Evolutionary conservation across 2,888 invertebrate species (phyloP).

Genomic region (Diogma glabrata): DNA sequence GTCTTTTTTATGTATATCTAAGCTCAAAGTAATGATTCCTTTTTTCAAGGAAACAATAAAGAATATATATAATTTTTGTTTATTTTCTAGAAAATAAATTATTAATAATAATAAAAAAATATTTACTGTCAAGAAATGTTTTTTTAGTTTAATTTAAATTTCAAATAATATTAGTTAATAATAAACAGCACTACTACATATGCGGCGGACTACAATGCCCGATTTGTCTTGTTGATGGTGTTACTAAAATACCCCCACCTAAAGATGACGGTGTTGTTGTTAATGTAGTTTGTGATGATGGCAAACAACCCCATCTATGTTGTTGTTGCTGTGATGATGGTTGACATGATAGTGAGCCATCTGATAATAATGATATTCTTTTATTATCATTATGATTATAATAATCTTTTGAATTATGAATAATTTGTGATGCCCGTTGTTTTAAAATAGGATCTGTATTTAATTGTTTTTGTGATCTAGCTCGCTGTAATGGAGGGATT

Average conservation of each 20-base stretch:
- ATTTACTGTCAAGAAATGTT: neutral
- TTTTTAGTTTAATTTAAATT: neutral
- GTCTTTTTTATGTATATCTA: constrained; percentile 2
- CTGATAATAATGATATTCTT: constrained; percentile 35
- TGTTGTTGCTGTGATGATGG: constrained; percentile 28
- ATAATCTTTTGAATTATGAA: constrained; percentile 18
- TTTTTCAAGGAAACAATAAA: constrained; percentile 7
- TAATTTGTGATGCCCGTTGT: constrained; percentile 45
- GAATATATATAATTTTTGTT: neutral
- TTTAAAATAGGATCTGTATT: constrained; percentile 64
- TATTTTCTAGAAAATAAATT: constrained; percentile 8
- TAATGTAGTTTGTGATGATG: constrained; percentile 25
- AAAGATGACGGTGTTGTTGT: constrained; percentile 17
- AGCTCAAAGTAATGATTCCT: constrained; percentile 2
- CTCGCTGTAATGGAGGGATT: constrained; percentile 52
- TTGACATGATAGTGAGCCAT: constrained; percentile 29
- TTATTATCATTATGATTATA: constrained; percentile 24
- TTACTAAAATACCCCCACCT: constrained; percentile 22
- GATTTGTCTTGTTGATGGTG: constrained; percentile 24
- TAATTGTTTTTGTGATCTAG: constrained; percentile 66
- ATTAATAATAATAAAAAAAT: constrained; percentile 4
- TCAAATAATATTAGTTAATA: neutral
- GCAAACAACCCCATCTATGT: constrained; percentile 23
- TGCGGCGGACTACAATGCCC: constrained; percentile 37
- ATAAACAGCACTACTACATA: constrained; percentile 27